phyloP scores from a whole-genome alignment of 1,140 invertebrate species.

The Ridgeia piscesae region DNA sequence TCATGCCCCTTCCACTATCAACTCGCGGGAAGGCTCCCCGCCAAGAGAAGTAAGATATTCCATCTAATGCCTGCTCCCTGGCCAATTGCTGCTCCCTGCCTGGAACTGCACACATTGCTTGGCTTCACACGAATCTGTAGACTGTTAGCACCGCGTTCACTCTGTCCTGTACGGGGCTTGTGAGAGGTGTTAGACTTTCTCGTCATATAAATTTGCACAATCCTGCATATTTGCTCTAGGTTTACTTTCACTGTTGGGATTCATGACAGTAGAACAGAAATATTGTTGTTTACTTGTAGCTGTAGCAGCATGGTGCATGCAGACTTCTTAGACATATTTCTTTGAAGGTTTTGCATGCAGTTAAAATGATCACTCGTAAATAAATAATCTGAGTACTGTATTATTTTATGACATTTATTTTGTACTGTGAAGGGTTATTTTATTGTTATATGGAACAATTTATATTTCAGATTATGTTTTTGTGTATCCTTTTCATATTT shows the following conservation, averaged over 20 bases:
- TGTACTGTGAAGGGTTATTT: too few relatives aligned
- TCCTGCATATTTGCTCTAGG: neutral
- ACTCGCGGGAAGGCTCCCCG: neutral
- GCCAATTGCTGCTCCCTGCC: neutral
- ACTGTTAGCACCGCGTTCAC: neutral
- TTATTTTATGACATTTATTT: too few relatives aligned
- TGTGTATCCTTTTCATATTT: too few relatives aligned
- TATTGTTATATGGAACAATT: too few relatives aligned
- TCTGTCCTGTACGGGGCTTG: too few relatives aligned
- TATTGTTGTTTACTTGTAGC: neutral
- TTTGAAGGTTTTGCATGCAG: too few relatives aligned
- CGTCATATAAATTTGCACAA: neutral
- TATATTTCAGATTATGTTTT: too few relatives aligned
- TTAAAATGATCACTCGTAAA: too few relatives aligned
- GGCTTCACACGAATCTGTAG: constrained; percentile 3
- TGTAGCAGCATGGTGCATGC: neutral
- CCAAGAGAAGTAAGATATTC: neutral
- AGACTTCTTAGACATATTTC: too few relatives aligned
- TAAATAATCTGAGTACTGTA: too few relatives aligned
- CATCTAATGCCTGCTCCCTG: neutral
- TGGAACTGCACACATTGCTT: neutral
- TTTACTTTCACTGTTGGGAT: neutral
- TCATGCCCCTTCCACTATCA: neutral
- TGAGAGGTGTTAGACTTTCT: neutral
- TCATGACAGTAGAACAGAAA: neutral